Evolutionary conservation across 2,888 invertebrate genomes (phyloP), one percentile per base, ranked within the genome.

Genomic region (Zootermopsis nevadensis): DNA sequence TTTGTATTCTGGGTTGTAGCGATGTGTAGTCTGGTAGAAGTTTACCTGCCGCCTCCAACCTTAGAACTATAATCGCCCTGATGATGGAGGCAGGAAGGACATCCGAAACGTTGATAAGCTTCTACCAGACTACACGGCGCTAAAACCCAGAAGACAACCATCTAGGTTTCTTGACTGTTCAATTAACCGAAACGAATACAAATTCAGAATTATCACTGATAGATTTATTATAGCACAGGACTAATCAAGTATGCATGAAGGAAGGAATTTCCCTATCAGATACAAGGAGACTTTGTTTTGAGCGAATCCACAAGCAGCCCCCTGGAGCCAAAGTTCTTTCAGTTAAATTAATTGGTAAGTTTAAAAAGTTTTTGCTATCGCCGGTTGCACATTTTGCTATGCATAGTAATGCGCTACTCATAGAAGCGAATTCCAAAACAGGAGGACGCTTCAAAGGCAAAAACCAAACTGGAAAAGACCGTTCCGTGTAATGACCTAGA

Each of bases 321-420:
- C 27, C 27, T 8, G 60, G 60, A 31, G 69, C 33, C 69, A 69
- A 69, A 69, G 69, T 33, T 12, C 33, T 69, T 31, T 33, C 69
- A 69, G 31, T 33, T 69, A 69, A 69, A 31, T 69, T 69, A 69
- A 69, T 33, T 69, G 69, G 69, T 8, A 69, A 69, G 69, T 69
- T n/a, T 69, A 69, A 69, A 69, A 69, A 69, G 69, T 69, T 69
- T 69, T 22, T 33, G 19, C 33, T 69, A 33, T 22, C 33, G 1
- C 22, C 22, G 69, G 69, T 33, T 8, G 33, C 60, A 60, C 60
- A 60, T 60, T 60, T 69, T 19, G 69, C 69, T 69, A 33, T 69
- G 69, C 69, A 69, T 33, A 69, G 33, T 69, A 33, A 69, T 69
- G 69, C n/a, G 27, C 55, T 55, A 19, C 67, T 67, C 10, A 27